Percentiles rank a stretch among this genome's conserved stretches.
Conservation (phyloP, 2,797 vertebrate species). For the Oceanodroma leucorhoa region DNA sequence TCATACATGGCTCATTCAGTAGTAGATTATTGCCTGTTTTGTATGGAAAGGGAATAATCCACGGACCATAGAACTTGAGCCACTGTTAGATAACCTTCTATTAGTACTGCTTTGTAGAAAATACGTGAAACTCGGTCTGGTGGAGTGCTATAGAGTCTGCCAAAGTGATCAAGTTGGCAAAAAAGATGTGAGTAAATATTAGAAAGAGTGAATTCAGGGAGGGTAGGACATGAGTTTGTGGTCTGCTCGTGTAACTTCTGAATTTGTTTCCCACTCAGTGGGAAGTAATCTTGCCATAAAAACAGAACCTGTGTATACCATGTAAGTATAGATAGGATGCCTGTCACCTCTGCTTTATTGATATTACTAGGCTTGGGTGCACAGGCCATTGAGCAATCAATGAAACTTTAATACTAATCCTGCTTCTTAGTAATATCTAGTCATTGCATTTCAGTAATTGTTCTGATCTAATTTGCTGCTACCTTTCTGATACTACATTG, state of each 20-base stretch:
- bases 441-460: background rate
- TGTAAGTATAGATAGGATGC: background rate
- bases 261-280: background rate
- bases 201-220: background rate
- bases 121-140: background rate
- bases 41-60: background rate
- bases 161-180: background rate
- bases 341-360: background rate
- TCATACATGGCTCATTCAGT: background rate
- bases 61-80: background rate
- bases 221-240: background rate
- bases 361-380: background rate
- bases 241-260: background rate
- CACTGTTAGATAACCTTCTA: background rate
- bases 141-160: background rate
- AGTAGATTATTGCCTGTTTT: background rate
- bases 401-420: background rate
- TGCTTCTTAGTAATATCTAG: background rate
- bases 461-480: background rate
- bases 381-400: background rate
- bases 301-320: background rate
- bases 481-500: background rate
- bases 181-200: background rate
- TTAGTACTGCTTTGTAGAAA: background rate
- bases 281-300: background rate